Conservation (phyloP, 2,888 invertebrate species). For the Pelosia muscerda region DNA sequence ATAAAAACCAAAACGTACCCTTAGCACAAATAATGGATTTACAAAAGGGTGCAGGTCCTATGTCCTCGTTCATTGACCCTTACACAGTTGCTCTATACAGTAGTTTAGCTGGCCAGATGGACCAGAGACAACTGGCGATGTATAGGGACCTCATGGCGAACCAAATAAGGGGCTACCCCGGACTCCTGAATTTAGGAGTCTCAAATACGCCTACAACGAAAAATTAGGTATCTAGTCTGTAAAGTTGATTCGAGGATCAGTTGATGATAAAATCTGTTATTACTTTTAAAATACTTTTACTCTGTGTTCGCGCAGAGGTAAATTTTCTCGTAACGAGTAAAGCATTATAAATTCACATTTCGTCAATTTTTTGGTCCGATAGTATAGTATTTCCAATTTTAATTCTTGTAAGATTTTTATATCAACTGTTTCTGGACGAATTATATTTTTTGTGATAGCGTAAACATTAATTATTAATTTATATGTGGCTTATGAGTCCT, state of each 20-base stretch:
- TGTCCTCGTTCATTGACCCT: conserved; percentile 72
- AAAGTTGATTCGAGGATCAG: conserved; percentile 7
- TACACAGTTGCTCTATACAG: conserved; percentile 78
- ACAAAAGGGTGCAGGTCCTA: conserved; percentile 44
- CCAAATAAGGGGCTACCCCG: conserved; percentile 73
- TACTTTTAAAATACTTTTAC: background rate
- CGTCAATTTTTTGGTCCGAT: too few species aligned
- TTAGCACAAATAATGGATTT: conserved; percentile 46
- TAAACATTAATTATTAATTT: conserved; percentile 20
- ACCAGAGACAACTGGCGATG: conserved; percentile 76
- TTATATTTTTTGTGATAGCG: conserved; percentile 20
- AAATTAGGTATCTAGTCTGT: conserved; percentile 65
- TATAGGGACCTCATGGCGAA: conserved; percentile 78
- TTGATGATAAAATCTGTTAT: conserved; percentile 1
- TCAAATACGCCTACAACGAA: conserved; percentile 78
- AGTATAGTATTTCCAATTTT: too few species aligned
- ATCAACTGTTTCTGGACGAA: conserved; percentile 8
- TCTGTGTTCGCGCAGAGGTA: too few species aligned
- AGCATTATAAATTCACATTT: too few species aligned
- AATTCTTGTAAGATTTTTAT: background rate
- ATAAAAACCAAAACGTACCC: conserved; percentile 34
- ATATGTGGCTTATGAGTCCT: conserved; percentile 17
- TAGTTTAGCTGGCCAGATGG: conserved; percentile 74
- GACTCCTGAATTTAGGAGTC: conserved; percentile 68
- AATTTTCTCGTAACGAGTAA: background rate